These are phyloP conservation scores for Drosophila nikananu DNA, from an alignment of 1,140 invertebrate species.

Conservation along the genomic window DNA sequence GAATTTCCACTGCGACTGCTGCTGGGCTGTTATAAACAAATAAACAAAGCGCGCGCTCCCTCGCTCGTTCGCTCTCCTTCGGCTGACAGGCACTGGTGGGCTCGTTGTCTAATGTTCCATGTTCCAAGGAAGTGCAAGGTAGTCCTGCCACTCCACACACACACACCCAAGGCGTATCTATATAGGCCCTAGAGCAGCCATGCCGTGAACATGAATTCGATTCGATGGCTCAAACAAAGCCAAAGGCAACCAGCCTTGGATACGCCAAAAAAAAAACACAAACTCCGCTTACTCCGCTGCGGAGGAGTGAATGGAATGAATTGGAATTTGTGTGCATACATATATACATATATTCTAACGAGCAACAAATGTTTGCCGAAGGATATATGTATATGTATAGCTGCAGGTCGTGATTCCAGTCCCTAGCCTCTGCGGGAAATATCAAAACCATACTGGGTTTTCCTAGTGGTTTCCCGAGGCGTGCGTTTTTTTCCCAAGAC, in stretches of 20 bases:
- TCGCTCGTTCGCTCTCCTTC: conserved; percentile 4
- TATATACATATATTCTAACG: conserved; percentile 19
- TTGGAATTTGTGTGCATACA: conserved; percentile 10
- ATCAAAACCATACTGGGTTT: background rate
- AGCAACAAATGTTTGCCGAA: conserved; percentile 52
- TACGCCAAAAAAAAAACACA: conserved; percentile 46
- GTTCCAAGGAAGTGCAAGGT: conserved; percentile 56
- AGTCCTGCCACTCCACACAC: conserved; percentile 54
- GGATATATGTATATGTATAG: background rate
- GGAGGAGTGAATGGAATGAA: conserved; percentile 10
- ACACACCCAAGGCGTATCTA: conserved; percentile 18
- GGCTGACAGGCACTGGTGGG: background rate
- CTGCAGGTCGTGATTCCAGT: background rate
- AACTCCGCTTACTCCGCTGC: background rate
- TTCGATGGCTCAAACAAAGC: conserved; percentile 57
- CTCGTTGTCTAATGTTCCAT: conserved; percentile 54
- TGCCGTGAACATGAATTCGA: conserved; percentile 65
- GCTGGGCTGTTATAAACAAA: conserved; percentile 67
- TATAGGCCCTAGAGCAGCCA: conserved; percentile 2
- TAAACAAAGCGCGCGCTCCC: conserved; percentile 55
- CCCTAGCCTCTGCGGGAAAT: background rate
- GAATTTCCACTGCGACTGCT: conserved; percentile 55
- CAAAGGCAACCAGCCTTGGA: conserved; percentile 62
- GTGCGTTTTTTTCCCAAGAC: background rate
- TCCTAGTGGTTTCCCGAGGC: background rate